Conservation (phyloP, 2,797 vertebrate genomes). For the Zenarchopterus dispar region DNA sequence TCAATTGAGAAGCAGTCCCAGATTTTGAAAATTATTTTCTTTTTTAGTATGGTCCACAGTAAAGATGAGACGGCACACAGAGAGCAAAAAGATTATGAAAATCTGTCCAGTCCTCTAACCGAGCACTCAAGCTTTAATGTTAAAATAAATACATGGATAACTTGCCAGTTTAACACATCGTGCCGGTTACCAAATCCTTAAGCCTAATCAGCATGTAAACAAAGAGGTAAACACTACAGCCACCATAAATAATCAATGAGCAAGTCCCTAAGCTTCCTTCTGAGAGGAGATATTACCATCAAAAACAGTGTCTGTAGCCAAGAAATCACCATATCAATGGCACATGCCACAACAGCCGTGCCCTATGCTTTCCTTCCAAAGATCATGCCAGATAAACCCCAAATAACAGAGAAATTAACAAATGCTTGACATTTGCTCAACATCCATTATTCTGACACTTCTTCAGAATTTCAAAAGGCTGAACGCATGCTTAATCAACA, state of each 20-base stretch:
- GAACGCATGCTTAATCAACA: constrained; percentile 99
- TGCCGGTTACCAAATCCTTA: constrained; percentile 57
- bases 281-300: constrained; percentile 79
- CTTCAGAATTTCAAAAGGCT: constrained; percentile 99
- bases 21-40: not conserved
- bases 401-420: constrained; percentile 99
- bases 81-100: not conserved
- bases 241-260: constrained; percentile 87
- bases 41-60: no score
- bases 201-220: constrained; percentile 71
- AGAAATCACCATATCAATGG: constrained; percentile 99
- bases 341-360: constrained; percentile 93
- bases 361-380: constrained; percentile 70
- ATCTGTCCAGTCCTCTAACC: constrained; percentile 1
- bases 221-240: constrained; percentile 72
- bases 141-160: constrained; percentile 28
- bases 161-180: constrained; percentile 42
- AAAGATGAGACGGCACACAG: no score
- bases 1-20: constrained; percentile 15
- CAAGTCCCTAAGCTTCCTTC: constrained; percentile 66
- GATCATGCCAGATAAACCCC: constrained; percentile 98
- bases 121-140: constrained; percentile 11
- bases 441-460: constrained; percentile 99
- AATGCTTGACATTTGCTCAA: constrained; percentile 99
- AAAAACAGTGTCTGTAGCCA: constrained; percentile 90